These are phyloP conservation scores for Laspeyria flexula DNA, from an alignment of 2,888 invertebrate species.

Conservation along the genomic window DNA sequence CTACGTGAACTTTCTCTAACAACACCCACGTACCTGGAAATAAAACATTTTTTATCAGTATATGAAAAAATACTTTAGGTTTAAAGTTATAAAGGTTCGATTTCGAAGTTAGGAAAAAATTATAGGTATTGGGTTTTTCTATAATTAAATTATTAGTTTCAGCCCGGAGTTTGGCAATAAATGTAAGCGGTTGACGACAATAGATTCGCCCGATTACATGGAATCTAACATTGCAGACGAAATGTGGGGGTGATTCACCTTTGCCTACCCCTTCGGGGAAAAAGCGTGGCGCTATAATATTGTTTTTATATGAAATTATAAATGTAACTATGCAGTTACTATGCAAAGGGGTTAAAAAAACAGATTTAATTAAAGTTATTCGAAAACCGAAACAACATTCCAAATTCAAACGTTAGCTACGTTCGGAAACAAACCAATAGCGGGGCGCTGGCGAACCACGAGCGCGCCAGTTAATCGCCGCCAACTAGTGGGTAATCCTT, in stretches of 20 bases:
- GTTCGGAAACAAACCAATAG: slow-evolving; percentile 72
- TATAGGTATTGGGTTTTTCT: no score
- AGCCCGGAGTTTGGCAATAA: no score
- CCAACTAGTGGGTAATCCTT: slow-evolving; percentile 81
- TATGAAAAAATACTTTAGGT: not conserved
- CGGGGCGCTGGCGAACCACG: slow-evolving; percentile 65
- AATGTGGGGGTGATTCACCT: no score
- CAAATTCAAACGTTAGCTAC: slow-evolving; percentile 62
- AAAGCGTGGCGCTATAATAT: no score
- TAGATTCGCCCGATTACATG: no score
- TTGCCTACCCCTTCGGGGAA: no score
- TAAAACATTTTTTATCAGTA: slow-evolving; percentile 42
- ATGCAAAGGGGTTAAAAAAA: slow-evolving; percentile 25
- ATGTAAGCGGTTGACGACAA: no score
- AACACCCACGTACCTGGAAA: slow-evolving; percentile 80
- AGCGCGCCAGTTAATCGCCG: slow-evolving; percentile 75
- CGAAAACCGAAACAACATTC: slow-evolving; percentile 55
- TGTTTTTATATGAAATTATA: no score
- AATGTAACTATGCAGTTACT: slow-evolving; percentile 5
- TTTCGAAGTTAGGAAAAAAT: no score
- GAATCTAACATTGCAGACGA: no score
- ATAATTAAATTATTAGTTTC: no score
- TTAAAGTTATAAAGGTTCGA: no score
- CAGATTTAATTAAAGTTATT: slow-evolving; percentile 57
- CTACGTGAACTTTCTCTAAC: slow-evolving; percentile 73